Evolutionary conservation across 2,888 invertebrate genomes (phyloP).

Genomic region (Tipula unca): DNA sequence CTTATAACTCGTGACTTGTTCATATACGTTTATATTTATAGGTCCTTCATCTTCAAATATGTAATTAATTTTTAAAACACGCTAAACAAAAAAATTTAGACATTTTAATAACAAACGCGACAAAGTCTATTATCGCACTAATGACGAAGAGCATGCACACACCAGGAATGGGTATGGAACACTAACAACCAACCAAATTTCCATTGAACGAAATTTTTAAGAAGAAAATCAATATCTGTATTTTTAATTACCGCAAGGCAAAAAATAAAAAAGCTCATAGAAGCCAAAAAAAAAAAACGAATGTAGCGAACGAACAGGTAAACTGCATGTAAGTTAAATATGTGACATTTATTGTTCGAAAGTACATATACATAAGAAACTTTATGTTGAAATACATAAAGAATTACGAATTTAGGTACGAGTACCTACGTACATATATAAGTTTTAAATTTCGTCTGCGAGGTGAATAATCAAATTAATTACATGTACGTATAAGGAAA

Average conservation of each 20-base stretch:
- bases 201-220: background rate
- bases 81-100: background rate
- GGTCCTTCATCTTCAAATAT: no score
- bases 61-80: no score
- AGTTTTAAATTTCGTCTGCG: background rate
- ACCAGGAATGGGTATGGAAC: no score
- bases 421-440: background rate
- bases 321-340: background rate
- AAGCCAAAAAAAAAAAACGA: background rate
- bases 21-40: no score
- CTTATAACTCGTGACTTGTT: no score
- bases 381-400: background rate
- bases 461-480: slow-evolving; percentile 14
- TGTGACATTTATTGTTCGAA: background rate
- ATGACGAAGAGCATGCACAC: background rate
- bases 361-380: background rate
- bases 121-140: background rate
- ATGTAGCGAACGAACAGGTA: background rate
- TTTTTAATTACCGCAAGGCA: background rate
- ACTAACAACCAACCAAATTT: background rate
- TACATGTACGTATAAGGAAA: background rate
- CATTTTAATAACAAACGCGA: background rate
- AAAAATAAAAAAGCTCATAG: background rate
- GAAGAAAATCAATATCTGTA: background rate
- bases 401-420: background rate